phyloP scores from a whole-genome alignment of 92 coral and sea anemone species.

The Zoanthus sociatus region DNA sequence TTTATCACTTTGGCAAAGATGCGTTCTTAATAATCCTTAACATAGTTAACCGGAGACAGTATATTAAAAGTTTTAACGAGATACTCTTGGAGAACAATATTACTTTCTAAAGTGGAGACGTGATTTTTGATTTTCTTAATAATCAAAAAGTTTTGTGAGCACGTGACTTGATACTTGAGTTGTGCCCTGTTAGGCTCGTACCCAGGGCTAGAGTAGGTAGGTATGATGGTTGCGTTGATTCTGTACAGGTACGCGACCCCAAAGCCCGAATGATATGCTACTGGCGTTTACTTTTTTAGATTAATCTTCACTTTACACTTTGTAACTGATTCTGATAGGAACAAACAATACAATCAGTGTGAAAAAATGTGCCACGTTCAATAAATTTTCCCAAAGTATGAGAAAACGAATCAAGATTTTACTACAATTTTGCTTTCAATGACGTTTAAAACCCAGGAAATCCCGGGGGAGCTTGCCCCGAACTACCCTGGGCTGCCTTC shows the following conservation, averaged over 20 bases:
- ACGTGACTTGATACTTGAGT: background rate
- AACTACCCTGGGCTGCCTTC: background rate
- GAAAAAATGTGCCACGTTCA: background rate
- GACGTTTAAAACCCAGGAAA: background rate
- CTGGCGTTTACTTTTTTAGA: background rate
- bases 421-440: background rate
- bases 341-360: background rate
- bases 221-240: background rate
- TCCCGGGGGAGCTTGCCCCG: background rate
- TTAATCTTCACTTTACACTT: background rate
- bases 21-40: background rate
- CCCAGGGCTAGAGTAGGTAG: background rate
- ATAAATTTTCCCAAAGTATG: background rate
- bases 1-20: too few relatives aligned
- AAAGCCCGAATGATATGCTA: background rate
- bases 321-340: background rate
- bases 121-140: too few relatives aligned
- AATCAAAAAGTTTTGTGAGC: constrained; percentile 1
- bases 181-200: background rate
- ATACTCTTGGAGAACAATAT: background rate
- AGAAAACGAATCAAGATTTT: background rate
- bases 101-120: background rate
- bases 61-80: background rate
- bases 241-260: background rate
- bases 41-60: background rate